These are phyloP conservation scores for Mactra quadrangularis DNA, from an alignment of 1,140 invertebrate species.

Conservation along the genomic window DNA sequence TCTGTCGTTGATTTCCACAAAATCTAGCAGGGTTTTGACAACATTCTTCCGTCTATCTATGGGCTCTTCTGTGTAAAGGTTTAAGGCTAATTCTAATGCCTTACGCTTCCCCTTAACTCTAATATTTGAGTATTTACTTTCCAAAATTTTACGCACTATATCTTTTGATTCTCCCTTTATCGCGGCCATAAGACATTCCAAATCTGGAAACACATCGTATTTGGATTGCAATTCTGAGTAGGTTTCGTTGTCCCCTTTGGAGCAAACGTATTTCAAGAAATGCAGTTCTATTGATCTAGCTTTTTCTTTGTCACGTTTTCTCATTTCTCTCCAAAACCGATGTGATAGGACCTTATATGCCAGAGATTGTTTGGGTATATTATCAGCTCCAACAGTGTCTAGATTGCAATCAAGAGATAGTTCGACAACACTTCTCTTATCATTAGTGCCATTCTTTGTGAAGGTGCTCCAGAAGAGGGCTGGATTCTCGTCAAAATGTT, in stretches of 20 bases:
- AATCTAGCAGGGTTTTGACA: not conserved
- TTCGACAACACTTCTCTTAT: not conserved
- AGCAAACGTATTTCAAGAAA: not conserved
- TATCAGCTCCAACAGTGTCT: not conserved
- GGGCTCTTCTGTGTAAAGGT: not conserved
- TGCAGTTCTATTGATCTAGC: not conserved
- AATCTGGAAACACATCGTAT: not conserved
- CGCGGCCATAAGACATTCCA: not conserved
- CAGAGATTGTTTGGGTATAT: not conserved
- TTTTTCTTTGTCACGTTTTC: not conserved
- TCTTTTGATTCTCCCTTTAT: not conserved
- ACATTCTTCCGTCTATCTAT: not conserved
- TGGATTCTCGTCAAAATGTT: not conserved
- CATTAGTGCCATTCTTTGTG: not conserved
- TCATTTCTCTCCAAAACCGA: constrained; percentile 1
- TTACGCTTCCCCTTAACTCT: not conserved
- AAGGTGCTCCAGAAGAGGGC: not conserved
- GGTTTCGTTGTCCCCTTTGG: not conserved
- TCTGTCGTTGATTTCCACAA: constrained; percentile 5
- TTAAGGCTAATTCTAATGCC: not conserved
- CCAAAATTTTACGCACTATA: constrained; percentile 6
- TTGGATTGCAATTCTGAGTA: constrained; percentile 1
- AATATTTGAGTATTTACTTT: not conserved
- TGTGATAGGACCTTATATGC: not conserved
- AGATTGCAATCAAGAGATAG: not conserved